Evolutionary conservation across 2,888 invertebrate genomes (phyloP), one percentile per base, ranked within the genome.

Genomic region (Mesorhabditis sp.): DNA sequence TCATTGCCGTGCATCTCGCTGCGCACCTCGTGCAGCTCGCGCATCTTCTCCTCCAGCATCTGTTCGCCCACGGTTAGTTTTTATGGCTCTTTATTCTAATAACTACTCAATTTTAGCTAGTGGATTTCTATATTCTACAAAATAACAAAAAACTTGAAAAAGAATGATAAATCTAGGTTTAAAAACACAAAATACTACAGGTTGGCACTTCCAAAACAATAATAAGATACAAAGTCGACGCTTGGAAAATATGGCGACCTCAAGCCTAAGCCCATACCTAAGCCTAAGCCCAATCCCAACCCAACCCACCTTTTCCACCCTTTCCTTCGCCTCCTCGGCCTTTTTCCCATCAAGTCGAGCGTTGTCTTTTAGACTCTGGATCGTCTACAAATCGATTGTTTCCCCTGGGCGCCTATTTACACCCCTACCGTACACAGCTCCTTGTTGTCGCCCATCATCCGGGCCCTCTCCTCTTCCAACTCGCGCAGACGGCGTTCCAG

Each of bases 1-100:
- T 84, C 84, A 64, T 80, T 82, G 5, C 78, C 72, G 43, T 75
- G 74, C 74, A 84, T 76, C 66, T 84, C 83, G n/a, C 72, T 70
- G 65, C 76, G 72, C 28, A 80, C 72, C 66, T 78, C 72, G 43
- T 70, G 68, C 64, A 78, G 71, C 61, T 74, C 75, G 5, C 71
- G 67, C 65, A 76, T 74, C 28, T 78, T 75, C 42, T 77, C 73
- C 4, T 71, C 65, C 62, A 66, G 67, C 67, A 66, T 62, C 61
- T 68, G 7, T 50, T 50, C 58, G n/a, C 10, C 7, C 61, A 62
- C 4, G 13, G 13, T 2, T 4, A 45, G 62, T 58, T 44, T 63
- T 63, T 10, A 43, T 67, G 45, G 43, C 65, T 65, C 2, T 28
- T 28, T 28, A 1, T 2, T 28, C 28, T 28, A 28, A 28, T 28